phyloP scores from a whole-genome alignment of 2,113 vertebrate species.

The Spilogale gracilis region DNA sequence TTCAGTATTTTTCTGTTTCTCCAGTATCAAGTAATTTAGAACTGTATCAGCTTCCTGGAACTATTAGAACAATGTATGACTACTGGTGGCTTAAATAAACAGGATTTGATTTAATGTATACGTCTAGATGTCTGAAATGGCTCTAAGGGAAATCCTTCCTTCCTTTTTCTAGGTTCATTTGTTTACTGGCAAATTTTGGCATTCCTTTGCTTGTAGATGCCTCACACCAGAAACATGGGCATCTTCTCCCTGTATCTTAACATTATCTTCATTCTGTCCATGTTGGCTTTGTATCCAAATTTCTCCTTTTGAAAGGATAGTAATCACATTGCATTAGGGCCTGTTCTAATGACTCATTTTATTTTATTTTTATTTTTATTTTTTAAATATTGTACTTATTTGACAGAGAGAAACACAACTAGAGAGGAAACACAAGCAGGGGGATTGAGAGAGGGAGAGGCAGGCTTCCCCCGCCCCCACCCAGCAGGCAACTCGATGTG shows the following conservation, averaged over 20 bases:
- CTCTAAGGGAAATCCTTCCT: not conserved
- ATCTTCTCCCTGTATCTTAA: not conserved
- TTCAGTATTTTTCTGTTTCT: not conserved
- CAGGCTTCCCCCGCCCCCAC: no score
- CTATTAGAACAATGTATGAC: not conserved
- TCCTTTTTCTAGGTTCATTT: not conserved
- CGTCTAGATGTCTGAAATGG: not conserved
- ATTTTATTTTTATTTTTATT: not conserved
- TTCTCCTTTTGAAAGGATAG: not conserved
- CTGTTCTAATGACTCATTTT: not conserved
- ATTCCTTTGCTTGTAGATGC: not conserved
- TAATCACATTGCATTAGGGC: not conserved
- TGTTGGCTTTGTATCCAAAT: not conserved
- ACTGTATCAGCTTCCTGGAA: not conserved
- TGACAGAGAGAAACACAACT: no score
- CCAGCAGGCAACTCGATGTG: no score
- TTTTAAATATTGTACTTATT: no score
- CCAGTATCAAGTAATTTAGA: not conserved
- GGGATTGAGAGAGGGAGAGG: no score
- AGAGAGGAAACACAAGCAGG: no score
- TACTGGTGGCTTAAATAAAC: not conserved
- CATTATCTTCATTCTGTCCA: not conserved
- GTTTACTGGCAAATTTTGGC: not conserved
- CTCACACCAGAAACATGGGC: rapidly evolving
- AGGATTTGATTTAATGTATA: not conserved